phyloP scores from a whole-genome alignment of 2,113 vertebrate genomes.

The Peromyscus leucopus region DNA sequence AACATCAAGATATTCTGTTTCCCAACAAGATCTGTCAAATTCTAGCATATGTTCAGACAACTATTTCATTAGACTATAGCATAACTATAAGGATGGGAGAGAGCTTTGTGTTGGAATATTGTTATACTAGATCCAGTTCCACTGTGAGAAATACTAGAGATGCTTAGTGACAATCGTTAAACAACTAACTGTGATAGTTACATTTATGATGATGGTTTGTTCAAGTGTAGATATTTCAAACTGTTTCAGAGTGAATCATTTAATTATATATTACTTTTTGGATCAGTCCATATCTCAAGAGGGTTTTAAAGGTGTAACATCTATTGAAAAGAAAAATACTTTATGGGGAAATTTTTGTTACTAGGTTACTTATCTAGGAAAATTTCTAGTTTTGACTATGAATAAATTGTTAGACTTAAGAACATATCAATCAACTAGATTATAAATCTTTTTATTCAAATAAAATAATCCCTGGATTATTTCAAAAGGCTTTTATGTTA shows the following conservation, averaged over 20 bases:
- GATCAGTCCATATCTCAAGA: background rate
- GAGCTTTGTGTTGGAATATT: background rate
- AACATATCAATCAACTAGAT: background rate
- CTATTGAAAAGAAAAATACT: background rate
- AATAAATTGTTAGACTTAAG: conserved; percentile 2
- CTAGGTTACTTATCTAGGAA: background rate
- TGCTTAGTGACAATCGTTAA: background rate
- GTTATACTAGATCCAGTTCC: background rate
- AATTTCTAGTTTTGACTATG: background rate
- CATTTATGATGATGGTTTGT: background rate
- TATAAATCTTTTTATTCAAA: conserved; percentile 31
- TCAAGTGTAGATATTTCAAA: background rate
- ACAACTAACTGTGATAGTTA: background rate
- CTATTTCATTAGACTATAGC: background rate
- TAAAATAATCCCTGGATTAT: background rate
- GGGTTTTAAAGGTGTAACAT: background rate
- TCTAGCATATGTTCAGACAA: background rate
- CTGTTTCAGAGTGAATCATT: background rate
- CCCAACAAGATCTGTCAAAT: background rate
- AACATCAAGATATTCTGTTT: background rate
- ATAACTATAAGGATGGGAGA: background rate
- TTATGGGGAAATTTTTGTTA: background rate
- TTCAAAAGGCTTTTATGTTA: background rate
- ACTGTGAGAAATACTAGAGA: background rate
- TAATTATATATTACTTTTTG: background rate